phyloP scores from a whole-genome alignment of 2,888 invertebrate genomes.

The Drosophila prostipennis region DNA sequence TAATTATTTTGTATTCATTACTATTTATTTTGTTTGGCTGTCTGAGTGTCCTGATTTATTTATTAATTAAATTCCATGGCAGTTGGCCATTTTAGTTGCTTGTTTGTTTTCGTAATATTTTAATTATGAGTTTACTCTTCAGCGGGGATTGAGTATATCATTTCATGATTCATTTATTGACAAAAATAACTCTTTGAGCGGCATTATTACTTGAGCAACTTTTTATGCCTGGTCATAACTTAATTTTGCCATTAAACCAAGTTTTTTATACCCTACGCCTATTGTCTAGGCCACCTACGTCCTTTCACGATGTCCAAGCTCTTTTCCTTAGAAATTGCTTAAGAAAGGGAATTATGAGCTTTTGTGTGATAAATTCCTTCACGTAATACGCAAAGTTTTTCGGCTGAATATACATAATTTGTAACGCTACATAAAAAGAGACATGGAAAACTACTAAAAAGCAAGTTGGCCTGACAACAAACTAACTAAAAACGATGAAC shows the following conservation, averaged over 20 bases:
- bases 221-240: conserved; percentile 27
- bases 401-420: conserved; percentile 42
- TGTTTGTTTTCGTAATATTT: conserved; percentile 22
- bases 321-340: conserved; percentile 35
- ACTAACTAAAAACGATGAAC: conserved; percentile 36
- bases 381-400: conserved; percentile 57
- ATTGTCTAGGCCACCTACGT: conserved; percentile 41
- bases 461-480: conserved; percentile 33
- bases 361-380: conserved; percentile 50
- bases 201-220: conserved; percentile 1
- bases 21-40: conserved; percentile 21
- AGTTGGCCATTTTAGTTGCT: conserved; percentile 19
- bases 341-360: conserved; percentile 41
- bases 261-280: conserved; percentile 31
- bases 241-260: conserved; percentile 31
- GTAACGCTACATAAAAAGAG: conserved; percentile 56
- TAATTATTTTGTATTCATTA: conserved; percentile 52
- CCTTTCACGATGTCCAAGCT: conserved; percentile 19
- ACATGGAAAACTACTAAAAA: conserved; percentile 48
- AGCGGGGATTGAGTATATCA: background rate
- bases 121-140: conserved; percentile 14
- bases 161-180: background rate
- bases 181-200: conserved; percentile 18
- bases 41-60: conserved; percentile 49
- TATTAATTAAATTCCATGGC: conserved; percentile 43